Conservation (phyloP, 2,888 invertebrate species). For the Dinocampus coccinellae region DNA sequence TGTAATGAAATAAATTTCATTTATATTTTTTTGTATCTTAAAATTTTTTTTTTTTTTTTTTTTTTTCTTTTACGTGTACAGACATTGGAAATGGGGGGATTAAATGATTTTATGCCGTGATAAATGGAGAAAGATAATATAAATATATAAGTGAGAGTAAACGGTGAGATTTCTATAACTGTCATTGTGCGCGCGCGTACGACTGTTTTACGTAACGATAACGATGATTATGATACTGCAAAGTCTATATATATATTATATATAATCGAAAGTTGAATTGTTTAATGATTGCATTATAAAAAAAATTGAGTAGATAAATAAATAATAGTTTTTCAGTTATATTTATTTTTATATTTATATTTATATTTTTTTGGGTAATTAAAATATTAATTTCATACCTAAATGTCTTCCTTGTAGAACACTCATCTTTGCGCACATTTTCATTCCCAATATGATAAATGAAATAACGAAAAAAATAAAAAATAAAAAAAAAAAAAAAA, state of each 20-base stretch:
- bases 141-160: neutral
- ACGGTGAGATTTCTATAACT: slow-evolving; percentile 23
- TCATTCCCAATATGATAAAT: slow-evolving; percentile 14
- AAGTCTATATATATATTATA: neutral
- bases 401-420: slow-evolving; percentile 67
- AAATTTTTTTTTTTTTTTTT: no score
- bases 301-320: slow-evolving; percentile 22
- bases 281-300: slow-evolving; percentile 17
- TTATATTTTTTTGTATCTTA: no score
- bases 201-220: slow-evolving; percentile 33
- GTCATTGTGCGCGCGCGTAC: neutral
- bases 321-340: slow-evolving; percentile 1
- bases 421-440: slow-evolving; percentile 68
- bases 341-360: neutral
- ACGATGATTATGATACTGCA: neutral
- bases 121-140: neutral
- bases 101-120: neutral
- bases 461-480: slow-evolving; percentile 21
- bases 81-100: no score
- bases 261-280: neutral
- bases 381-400: slow-evolving; percentile 56
- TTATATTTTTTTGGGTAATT: no score
- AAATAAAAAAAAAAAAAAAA: neutral
- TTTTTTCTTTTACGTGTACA: no score
- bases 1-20: no score